phyloP scores from a whole-genome alignment of 2,113 vertebrate genomes.

The Ivindomyrus marchei region DNA sequence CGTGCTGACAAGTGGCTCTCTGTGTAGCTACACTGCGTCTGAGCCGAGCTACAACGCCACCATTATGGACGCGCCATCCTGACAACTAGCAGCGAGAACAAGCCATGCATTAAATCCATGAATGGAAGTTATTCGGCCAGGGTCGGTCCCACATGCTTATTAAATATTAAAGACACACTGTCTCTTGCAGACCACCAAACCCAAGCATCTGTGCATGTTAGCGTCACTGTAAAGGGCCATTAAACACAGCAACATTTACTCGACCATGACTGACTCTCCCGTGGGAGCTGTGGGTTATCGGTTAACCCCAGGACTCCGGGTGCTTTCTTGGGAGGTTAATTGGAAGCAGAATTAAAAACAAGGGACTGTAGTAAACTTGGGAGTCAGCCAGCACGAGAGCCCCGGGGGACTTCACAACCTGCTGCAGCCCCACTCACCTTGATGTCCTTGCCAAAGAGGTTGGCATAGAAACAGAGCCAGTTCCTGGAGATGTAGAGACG shows the following conservation, averaged over 20 bases:
- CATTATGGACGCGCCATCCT: neutral
- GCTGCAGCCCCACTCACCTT: constrained; percentile 64
- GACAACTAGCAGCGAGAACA: neutral
- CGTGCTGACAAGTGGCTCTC: neutral
- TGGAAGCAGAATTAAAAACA: neutral
- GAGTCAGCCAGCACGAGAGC: no score
- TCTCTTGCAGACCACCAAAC: neutral
- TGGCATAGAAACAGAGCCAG: constrained; percentile 95
- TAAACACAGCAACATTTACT: neutral
- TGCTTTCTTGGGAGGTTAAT: neutral
- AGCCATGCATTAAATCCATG: neutral
- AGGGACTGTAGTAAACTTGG: neutral
- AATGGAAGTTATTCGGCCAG: neutral
- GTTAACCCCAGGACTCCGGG: neutral
- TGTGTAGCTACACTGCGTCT: neutral
- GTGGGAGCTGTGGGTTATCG: neutral
- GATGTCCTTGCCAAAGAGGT: constrained; percentile 92
- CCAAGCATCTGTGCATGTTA: neutral
- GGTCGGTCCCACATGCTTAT: neutral
- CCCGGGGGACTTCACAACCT: neutral
- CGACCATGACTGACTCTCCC: neutral
- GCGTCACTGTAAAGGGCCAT: neutral
- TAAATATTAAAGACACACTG: neutral
- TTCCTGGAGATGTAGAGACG: constrained; percentile 93
- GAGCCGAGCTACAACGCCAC: neutral